These are phyloP conservation scores for Tenualosa ilisha DNA, from an alignment of 2,797 vertebrate genomes.

Conservation along the genomic window DNA sequence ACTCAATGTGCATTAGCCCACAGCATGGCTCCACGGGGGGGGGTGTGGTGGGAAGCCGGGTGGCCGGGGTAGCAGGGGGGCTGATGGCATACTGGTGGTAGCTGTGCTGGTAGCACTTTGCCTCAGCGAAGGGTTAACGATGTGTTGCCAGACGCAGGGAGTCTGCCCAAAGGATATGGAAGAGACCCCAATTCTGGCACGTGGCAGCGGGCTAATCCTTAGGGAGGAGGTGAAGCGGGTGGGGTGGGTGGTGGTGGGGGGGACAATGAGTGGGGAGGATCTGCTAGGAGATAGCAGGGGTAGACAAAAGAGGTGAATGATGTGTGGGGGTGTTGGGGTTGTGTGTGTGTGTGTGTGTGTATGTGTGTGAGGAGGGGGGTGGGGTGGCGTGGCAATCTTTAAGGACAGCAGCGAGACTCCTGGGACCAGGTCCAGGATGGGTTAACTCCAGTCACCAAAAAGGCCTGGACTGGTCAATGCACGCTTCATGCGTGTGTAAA, in stretches of 20 bases:
- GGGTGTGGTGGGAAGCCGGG: background rate
- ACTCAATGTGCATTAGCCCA: slow-evolving; percentile 48
- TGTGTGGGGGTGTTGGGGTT: background rate
- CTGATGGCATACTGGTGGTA: slow-evolving; percentile 12
- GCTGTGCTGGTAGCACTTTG: slow-evolving; percentile 21
- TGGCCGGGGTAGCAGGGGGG: slow-evolving; percentile 1
- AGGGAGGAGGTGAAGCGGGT: slow-evolving; percentile 29
- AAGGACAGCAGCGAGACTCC: slow-evolving; percentile 1
- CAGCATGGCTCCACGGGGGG: slow-evolving; percentile 37
- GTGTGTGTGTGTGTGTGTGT: no score
- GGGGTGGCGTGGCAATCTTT: background rate
- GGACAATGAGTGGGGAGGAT: slow-evolving; percentile 25
- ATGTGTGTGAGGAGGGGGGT: background rate
- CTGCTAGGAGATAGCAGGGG: background rate
- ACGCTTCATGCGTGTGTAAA: background rate
- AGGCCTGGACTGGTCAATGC: background rate
- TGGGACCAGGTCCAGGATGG: background rate
- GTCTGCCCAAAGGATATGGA: slow-evolving; percentile 33
- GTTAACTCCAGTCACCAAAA: background rate
- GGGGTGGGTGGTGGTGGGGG: slow-evolving; percentile 21
- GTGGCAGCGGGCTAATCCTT: slow-evolving; percentile 41
- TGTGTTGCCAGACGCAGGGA: slow-evolving; percentile 34
- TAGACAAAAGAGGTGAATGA: slow-evolving; percentile 10
- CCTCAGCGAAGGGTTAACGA: slow-evolving; percentile 44
- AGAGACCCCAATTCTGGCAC: slow-evolving; percentile 33